These are phyloP conservation scores for Ciconia nigra DNA, from an alignment of 2,797 vertebrate genomes.

Conservation along the genomic window DNA sequence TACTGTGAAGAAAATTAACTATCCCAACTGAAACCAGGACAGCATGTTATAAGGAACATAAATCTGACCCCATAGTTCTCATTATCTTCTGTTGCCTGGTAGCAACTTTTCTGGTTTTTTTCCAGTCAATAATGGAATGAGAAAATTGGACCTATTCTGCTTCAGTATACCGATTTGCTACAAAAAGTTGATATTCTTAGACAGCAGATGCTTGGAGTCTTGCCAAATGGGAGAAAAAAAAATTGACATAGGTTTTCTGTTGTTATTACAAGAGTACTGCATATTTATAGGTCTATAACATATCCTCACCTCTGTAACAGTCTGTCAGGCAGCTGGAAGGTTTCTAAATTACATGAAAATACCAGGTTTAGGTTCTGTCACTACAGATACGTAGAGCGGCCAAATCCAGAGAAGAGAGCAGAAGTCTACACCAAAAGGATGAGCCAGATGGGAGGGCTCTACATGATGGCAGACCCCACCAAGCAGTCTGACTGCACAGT, in stretches of 20 bases:
- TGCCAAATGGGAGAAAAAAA: slow-evolving; percentile 6
- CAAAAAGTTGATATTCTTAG: not conserved
- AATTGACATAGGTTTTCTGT: not conserved
- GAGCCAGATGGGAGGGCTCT: slow-evolving; percentile 46
- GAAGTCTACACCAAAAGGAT: slow-evolving; percentile 30
- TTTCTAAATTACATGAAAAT: slow-evolving; percentile 28
- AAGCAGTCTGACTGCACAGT: not conserved
- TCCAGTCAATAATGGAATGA: not conserved
- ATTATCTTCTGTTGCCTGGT: not conserved
- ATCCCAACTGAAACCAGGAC: too few relatives aligned
- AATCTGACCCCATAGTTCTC: not conserved
- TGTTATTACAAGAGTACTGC: not conserved
- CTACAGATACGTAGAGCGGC: not conserved
- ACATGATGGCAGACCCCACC: not conserved
- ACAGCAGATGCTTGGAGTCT: not conserved
- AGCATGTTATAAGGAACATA: not conserved
- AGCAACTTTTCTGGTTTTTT: not conserved
- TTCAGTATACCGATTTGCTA: not conserved
- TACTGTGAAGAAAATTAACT: too few relatives aligned
- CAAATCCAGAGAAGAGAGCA: slow-evolving; percentile 26
- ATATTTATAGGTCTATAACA: not conserved
- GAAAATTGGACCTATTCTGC: not conserved
- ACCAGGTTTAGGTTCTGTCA: slow-evolving; percentile 43
- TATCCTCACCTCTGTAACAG: slow-evolving; percentile 45
- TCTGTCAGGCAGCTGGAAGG: slow-evolving; percentile 38